phyloP scores from a whole-genome alignment of 2,113 vertebrate genomes.

The Myanophis thanlyinensis region DNA sequence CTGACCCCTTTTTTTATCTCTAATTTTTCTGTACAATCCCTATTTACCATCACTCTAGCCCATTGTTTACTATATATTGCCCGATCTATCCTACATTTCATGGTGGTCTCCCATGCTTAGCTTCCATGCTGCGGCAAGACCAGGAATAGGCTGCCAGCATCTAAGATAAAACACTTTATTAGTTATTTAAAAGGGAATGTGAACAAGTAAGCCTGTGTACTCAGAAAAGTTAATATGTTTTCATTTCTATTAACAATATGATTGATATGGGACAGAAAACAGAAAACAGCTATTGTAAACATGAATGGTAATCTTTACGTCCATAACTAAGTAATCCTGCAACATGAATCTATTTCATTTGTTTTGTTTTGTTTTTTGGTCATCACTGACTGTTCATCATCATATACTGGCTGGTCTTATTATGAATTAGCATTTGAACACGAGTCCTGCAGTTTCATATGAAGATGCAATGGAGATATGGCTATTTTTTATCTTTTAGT shows the following conservation, averaged over 20 bases:
- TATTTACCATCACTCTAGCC: too few relatives aligned
- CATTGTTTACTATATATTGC: too few relatives aligned
- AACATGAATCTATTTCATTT: not conserved
- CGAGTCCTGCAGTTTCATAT: not conserved
- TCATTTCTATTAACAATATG: not conserved
- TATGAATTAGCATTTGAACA: not conserved
- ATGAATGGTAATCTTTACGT: not conserved
- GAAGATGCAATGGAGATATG: not conserved
- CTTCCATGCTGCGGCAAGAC: not conserved
- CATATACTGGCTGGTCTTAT: not conserved
- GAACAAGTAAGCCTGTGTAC: not conserved
- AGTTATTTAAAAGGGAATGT: not conserved
- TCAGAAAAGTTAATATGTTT: not conserved
- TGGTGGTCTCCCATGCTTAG: not conserved
- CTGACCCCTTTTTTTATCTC: too few relatives aligned
- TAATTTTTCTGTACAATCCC: too few relatives aligned
- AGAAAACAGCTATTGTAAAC: not conserved
- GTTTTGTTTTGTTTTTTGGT: not conserved
- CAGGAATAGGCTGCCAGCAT: not conserved
- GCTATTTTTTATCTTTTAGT: not conserved
- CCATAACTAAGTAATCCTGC: not conserved
- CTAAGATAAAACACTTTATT: conserved; percentile 3
- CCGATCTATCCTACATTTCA: not conserved
- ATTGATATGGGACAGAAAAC: conserved; percentile 2
- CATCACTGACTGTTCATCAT: not conserved